Conservation (phyloP, 1,140 invertebrate species). For the Pseudoatta argentina region DNA sequence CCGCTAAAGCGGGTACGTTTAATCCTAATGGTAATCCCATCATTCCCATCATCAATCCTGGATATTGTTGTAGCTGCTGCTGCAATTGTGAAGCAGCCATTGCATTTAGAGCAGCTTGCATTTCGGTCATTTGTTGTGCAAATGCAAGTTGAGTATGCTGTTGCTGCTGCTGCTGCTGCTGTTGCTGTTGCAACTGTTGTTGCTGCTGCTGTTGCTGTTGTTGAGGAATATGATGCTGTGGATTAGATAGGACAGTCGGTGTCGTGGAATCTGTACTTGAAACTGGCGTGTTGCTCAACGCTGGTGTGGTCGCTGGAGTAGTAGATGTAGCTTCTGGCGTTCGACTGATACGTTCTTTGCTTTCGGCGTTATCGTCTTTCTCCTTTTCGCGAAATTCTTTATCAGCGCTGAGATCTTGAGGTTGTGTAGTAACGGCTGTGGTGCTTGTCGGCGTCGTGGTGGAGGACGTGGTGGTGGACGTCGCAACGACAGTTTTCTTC, state of each 20-base stretch:
- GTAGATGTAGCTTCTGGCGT: constrained; percentile 88
- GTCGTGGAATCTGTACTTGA: constrained; percentile 88
- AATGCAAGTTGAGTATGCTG: constrained; percentile 87
- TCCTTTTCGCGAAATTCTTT: constrained; percentile 87
- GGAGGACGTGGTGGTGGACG: constrained; percentile 85
- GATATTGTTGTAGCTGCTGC: constrained; percentile 90
- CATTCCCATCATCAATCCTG: constrained; percentile 88
- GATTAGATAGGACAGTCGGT: constrained; percentile 84
- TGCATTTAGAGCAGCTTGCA: constrained; percentile 94
- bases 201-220: constrained; percentile 75
- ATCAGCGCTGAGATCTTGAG: constrained; percentile 81
- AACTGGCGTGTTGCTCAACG: constrained; percentile 87
- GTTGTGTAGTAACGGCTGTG: constrained; percentile 84
- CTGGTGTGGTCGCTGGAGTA: constrained; percentile 89
- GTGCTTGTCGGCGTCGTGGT: constrained; percentile 88
- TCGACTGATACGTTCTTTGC: constrained; percentile 81
- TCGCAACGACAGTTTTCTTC: constrained; percentile 90
- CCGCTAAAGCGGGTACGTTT: constrained; percentile 93
- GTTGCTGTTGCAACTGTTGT: constrained; percentile 76
- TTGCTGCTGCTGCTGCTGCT: constrained; percentile 74
- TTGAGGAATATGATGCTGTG: constrained; percentile 72
- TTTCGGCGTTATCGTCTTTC: constrained; percentile 86
- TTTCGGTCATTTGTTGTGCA: constrained; percentile 93
- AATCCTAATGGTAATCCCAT: constrained; percentile 94
- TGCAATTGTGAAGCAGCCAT: constrained; percentile 93